Percentiles rank a stretch among this genome's conserved stretches.
Conservation (phyloP, 2,888 invertebrate species). For the Cephus pygmeus region DNA sequence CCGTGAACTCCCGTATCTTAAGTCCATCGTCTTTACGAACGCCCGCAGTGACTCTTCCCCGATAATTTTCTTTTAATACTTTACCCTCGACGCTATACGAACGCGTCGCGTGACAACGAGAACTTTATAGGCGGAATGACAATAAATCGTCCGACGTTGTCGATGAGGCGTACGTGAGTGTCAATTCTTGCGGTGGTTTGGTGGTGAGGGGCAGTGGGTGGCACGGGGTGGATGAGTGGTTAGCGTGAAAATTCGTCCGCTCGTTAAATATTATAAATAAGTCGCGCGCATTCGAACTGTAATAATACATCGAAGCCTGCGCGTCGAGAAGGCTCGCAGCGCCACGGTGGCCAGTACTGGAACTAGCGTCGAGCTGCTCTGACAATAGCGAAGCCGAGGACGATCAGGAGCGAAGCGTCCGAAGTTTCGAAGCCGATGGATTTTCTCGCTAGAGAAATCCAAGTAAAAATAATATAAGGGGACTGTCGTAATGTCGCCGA, state of each 20-base stretch:
- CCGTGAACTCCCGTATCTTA: too few relatives aligned
- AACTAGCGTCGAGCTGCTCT: neutral
- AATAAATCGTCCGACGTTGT: neutral
- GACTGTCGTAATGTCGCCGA: neutral
- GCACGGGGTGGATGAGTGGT: too few relatives aligned
- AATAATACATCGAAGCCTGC: neutral
- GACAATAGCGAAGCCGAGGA: neutral
- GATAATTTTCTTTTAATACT: neutral
- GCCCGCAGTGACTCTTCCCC: neutral
- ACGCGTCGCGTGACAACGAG: neutral
- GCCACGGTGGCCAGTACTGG: neutral
- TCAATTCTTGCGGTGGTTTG: neutral
- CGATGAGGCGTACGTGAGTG: neutral
- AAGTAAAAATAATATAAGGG: neutral
- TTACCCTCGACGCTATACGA: neutral
- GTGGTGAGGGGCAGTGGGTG: neutral
- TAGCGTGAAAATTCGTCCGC: neutral
- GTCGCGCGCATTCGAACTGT: neutral
- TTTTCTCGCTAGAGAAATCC: neutral
- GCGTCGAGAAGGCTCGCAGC: neutral
- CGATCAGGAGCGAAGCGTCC: neutral
- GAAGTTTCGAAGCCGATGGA: neutral
- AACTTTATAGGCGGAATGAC: neutral
- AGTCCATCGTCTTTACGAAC: neutral
- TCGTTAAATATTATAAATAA: neutral